These are phyloP conservation scores for Poeciliopsis infans DNA, from an alignment of 2,797 vertebrate species.

Conservation along the genomic window DNA sequence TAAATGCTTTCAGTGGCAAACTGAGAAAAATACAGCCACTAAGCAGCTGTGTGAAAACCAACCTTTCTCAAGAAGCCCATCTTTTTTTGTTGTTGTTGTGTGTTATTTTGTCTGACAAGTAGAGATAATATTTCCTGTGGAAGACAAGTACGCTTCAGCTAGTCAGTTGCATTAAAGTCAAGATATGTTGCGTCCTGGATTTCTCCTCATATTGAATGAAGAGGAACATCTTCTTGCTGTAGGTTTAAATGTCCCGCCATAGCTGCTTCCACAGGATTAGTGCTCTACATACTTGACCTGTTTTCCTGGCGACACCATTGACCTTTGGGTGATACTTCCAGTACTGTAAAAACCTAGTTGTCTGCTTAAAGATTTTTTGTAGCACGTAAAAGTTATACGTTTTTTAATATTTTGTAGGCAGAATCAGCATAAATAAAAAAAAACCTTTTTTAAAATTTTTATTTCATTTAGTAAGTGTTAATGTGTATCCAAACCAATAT, in stretches of 20 bases:
- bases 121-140: background rate
- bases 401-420: background rate
- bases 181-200: background rate
- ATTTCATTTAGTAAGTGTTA: background rate
- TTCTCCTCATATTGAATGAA: background rate
- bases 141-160: background rate
- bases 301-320: background rate
- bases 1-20: background rate
- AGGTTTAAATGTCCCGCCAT: background rate
- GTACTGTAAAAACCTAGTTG: background rate
- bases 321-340: background rate
- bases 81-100: background rate
- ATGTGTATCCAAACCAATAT: background rate
- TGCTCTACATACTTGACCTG: conserved; percentile 7
- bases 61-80: background rate
- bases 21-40: background rate
- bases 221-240: background rate
- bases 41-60: background rate
- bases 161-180: background rate
- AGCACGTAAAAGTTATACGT: background rate
- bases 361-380: background rate
- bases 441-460: background rate
- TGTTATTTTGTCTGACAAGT: background rate
- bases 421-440: background rate
- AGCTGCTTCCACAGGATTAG: background rate